Conservation (phyloP, 37 sponge, comb jelly and placozoan species). For the Geodia barretti region DNA sequence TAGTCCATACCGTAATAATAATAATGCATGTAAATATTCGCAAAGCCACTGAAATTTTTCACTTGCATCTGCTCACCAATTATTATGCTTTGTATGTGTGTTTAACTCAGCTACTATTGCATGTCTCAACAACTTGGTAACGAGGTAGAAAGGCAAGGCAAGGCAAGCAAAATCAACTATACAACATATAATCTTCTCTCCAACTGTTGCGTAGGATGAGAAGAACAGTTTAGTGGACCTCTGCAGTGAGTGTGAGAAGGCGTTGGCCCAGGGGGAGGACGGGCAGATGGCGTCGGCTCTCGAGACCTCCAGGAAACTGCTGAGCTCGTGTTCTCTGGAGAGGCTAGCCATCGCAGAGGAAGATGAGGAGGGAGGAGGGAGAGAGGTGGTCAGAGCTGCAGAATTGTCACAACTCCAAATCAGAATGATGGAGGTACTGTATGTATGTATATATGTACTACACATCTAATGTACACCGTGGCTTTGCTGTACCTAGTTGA, state of each 20-base stretch:
- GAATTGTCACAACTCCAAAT: neutral
- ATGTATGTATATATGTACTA: no score
- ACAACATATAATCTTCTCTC: neutral
- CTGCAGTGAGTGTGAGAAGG: constrained; percentile 36
- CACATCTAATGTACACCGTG: no score
- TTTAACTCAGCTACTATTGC: no score
- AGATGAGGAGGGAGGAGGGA: neutral
- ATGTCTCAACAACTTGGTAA: no score
- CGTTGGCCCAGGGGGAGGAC: constrained; percentile 27
- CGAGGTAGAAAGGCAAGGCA: no score
- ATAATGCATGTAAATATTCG: no score
- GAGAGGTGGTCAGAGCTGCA: neutral
- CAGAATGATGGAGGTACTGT: neutral
- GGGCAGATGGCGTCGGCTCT: neutral
- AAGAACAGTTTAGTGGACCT: constrained; percentile 52
- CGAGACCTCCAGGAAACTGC: neutral
- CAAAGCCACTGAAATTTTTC: no score
- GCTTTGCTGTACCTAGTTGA: no score
- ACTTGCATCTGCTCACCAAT: no score
- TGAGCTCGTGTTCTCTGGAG: neutral
- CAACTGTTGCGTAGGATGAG: constrained; percentile 53
- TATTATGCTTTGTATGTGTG: no score
- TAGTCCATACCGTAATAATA: no score
- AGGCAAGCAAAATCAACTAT: no score
- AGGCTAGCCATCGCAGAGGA: neutral